Base-by-base conservation (phyloP, 2,797 vertebrate genomes). In the Eidolon dupreanum region DNA sequence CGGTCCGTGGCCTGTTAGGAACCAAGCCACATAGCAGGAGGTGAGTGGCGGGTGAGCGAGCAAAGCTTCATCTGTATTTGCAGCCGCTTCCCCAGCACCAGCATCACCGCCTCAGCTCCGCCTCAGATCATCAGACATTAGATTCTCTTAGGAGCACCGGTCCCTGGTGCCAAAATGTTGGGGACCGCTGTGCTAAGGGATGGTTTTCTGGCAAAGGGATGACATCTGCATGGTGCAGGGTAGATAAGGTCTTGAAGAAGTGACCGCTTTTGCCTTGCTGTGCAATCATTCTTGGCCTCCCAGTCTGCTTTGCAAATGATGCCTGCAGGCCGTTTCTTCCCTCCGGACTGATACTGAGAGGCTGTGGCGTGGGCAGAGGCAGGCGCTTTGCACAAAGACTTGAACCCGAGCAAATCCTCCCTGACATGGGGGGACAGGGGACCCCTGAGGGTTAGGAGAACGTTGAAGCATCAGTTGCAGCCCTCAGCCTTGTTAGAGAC, bases 361-460 rank as follows among this genome's bases (percentile, higher is more conserved):
- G 15, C 0, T 1, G 0, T 6, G 49, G 19, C 8, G 2, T 12
- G 53, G 46, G 46, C 41, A 33, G 19, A 81, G 2, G n/a, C 36
- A 43, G 20, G 11, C 3, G 55, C 43, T 51, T 65, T 36, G 28
- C 38, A 57, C 73, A 53, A 86, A 91, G 93, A 36, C 16, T 5
- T 19, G 12, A 68, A 61, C 28, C 12, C n/a, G 51, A 84, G 53
- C 51, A 20, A 49, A 65, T 63, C 46, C 63, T 53, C 12, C 9
- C 24, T 70, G 16, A 36, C 6, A 0, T 4, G 16, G 19, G 2
- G 41, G 8, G 24, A 1, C 1, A 0, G 15, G 43, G 28, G 1
- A 28, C 19, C 36, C 3, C 3, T 1, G 0, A 78, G 63, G 38
- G 36, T 55, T 24, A 49, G 57, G 38, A 79, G 31, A 38, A 22